Evolutionary conservation across 2,113 vertebrate species (phyloP).

Genomic region (Speoplatyrhinus poulsoni): DNA sequence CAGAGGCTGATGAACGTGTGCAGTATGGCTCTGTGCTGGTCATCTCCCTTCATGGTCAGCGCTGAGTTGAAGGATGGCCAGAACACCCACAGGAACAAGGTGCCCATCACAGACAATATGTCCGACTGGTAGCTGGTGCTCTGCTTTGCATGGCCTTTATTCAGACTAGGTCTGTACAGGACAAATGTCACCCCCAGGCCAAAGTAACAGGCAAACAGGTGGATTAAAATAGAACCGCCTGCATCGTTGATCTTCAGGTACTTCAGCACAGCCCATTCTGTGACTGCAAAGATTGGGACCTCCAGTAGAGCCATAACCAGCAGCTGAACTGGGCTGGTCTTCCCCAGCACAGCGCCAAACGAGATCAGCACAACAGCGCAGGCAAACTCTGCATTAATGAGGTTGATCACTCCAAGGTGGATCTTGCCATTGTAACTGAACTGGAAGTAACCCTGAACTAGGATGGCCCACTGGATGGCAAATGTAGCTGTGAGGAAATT

Average conservation of each 20-base stretch:
- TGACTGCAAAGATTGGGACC: conserved; percentile 75
- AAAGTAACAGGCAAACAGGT: conserved; percentile 86
- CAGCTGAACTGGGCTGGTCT: conserved; percentile 82
- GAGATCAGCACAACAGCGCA: conserved; percentile 84
- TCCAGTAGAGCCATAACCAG: conserved; percentile 81
- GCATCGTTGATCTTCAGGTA: conserved; percentile 78
- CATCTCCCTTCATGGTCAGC: conserved; percentile 71
- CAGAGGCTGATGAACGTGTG: conserved; percentile 84
- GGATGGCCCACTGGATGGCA: conserved; percentile 82
- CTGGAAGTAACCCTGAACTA: conserved; percentile 81
- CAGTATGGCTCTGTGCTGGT: conserved; percentile 81
- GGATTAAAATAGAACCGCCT: conserved; percentile 83
- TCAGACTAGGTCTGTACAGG: conserved; percentile 68
- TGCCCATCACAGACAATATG: conserved; percentile 78
- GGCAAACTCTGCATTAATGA: conserved; percentile 81
- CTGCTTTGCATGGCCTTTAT: conserved; percentile 70
- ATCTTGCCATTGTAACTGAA: conserved; percentile 72
- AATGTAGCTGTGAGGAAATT: conserved; percentile 84
- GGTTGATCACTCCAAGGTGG: conserved; percentile 77
- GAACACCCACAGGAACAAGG: conserved; percentile 86
- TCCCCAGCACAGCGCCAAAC: conserved; percentile 80
- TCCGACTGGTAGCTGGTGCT: conserved; percentile 76
- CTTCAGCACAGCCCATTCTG: conserved; percentile 76
- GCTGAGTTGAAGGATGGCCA: conserved; percentile 86
- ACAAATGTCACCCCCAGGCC: conserved; percentile 80